A percentile compares a stretch with the other conserved stretches of the same genome.
These are phyloP conservation scores for Dreissena rostriformis DNA, from an alignment of 1,140 invertebrate species.

Conservation along the genomic window DNA sequence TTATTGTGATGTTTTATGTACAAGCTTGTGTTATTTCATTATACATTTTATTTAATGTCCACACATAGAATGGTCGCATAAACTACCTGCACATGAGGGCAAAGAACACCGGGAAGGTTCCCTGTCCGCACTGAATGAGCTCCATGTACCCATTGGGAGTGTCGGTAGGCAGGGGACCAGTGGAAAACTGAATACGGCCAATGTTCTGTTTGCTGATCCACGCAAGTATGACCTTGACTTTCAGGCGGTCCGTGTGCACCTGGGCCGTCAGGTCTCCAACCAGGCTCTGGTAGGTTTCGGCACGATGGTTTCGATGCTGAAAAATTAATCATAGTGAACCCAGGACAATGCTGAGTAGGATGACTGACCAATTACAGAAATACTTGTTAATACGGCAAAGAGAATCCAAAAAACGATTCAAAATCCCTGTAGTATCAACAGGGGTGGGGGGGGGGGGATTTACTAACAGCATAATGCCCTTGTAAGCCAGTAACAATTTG, in stretches of 20 bases:
- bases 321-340: background rate
- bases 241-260: slow-evolving; percentile 18
- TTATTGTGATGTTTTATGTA: background rate
- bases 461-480: no score
- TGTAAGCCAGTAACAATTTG: no score
- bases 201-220: slow-evolving; percentile 54
- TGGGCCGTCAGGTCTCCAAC: slow-evolving; percentile 27
- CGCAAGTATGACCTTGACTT: slow-evolving; percentile 43
- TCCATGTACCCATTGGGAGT: slow-evolving; percentile 51
- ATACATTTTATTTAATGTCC: background rate
- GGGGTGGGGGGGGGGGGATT: no score
- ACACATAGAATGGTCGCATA: background rate
- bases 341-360: no score
- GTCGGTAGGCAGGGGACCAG: slow-evolving; percentile 24
- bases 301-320: slow-evolving; percentile 37
- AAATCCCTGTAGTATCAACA: no score
- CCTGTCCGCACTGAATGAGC: slow-evolving; percentile 40
- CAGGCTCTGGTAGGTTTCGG: slow-evolving; percentile 24
- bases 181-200: slow-evolving; percentile 24
- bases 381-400: no score
- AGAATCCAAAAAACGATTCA: no score
- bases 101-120: slow-evolving; percentile 51
- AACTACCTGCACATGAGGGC: slow-evolving; percentile 43
- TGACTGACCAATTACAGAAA: no score
- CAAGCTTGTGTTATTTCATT: background rate